Percentiles rank a stretch among this genome's conserved stretches.
Evolutionary conservation across 1,140 invertebrate species (phyloP).

Genomic region (Drosophila kepulauana): DNA sequence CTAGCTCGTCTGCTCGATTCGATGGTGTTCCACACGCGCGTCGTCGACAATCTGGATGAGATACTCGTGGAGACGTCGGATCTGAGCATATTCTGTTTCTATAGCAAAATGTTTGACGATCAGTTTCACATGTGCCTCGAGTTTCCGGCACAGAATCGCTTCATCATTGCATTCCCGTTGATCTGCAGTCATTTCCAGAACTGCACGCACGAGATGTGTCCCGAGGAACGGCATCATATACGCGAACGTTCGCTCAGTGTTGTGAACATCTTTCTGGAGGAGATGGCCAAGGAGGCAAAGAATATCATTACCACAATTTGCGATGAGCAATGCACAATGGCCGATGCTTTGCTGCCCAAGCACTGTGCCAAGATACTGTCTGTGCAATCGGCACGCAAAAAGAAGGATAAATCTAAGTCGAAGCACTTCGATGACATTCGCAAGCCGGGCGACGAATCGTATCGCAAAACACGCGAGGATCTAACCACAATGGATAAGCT

Average conservation of each 20-base stretch:
- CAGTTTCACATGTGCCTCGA: slow-evolving; percentile 99
- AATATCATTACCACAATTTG: slow-evolving; percentile 99
- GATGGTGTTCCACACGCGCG: slow-evolving; percentile 98
- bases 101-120: slow-evolving; percentile 98
- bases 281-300: slow-evolving; percentile 99
- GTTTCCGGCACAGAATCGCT: slow-evolving; percentile 98
- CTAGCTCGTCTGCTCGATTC: slow-evolving; percentile 97
- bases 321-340: slow-evolving; percentile 98
- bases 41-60: slow-evolving; percentile 99
- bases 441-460: slow-evolving; percentile 97
- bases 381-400: slow-evolving; percentile 94
- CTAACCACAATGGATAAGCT: slow-evolving; percentile 99
- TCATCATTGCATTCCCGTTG: slow-evolving; percentile 98
- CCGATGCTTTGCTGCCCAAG: slow-evolving; percentile 96
- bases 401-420: slow-evolving; percentile 94
- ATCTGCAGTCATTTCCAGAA: slow-evolving; percentile 99
- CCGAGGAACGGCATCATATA: slow-evolving; percentile 99
- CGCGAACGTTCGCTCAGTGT: slow-evolving; percentile 97
- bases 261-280: slow-evolving; percentile 98
- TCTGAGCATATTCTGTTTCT: slow-evolving; percentile 98
- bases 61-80: slow-evolving; percentile 98
- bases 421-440: slow-evolving; percentile 93
- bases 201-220: slow-evolving; percentile 98
- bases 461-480: slow-evolving; percentile 97
- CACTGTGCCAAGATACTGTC: slow-evolving; percentile 96